Percentiles rank a stretch among this genome's conserved stretches.
Evolutionary conservation across 2,888 invertebrate genomes (phyloP).

Genomic region (Dimorphilus gyrociliatus): DNA sequence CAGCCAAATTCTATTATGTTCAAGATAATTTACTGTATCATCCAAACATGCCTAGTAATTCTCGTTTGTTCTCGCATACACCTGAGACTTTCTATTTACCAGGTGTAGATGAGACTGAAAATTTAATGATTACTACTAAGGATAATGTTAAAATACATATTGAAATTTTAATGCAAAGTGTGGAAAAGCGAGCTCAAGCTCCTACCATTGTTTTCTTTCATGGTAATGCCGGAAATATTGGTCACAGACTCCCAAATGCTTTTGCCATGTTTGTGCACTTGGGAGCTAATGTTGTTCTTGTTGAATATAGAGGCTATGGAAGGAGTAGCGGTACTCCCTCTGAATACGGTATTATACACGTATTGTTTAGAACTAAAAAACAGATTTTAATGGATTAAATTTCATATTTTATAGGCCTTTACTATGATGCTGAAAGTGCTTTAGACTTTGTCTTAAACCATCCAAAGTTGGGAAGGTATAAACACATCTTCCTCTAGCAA

Average conservation of each 20-base stretch:
- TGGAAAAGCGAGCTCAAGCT: conserved; percentile 27
- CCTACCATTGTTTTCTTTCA: conserved; percentile 79
- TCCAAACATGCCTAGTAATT: conserved; percentile 73
- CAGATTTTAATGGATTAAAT: too few species aligned
- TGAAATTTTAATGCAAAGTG: conserved; percentile 35
- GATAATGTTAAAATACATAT: conserved; percentile 36
- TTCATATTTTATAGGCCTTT: conserved; percentile 51
- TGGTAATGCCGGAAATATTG: conserved; percentile 93
- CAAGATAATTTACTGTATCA: conserved; percentile 65
- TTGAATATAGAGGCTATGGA: conserved; percentile 92
- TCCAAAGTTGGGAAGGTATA: too few species aligned
- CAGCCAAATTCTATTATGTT: conserved; percentile 68
- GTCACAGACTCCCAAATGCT: conserved; percentile 76
- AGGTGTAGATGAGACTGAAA: too few species aligned
- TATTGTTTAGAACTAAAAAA: too few species aligned
- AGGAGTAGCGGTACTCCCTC: conserved; percentile 68
- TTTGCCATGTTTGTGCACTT: conserved; percentile 63
- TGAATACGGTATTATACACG: conserved; percentile 48
- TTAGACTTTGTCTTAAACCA: conserved; percentile 65
- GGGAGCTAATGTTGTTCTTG: conserved; percentile 67
- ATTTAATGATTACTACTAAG: conserved; percentile 47
- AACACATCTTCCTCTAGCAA: too few species aligned
- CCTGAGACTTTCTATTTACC: conserved; percentile 71
- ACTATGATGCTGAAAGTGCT: conserved; percentile 68
- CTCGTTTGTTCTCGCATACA: conserved; percentile 67